Conservation (phyloP, 2,797 vertebrate species). For the Melanotaenia maccullochi region DNA sequence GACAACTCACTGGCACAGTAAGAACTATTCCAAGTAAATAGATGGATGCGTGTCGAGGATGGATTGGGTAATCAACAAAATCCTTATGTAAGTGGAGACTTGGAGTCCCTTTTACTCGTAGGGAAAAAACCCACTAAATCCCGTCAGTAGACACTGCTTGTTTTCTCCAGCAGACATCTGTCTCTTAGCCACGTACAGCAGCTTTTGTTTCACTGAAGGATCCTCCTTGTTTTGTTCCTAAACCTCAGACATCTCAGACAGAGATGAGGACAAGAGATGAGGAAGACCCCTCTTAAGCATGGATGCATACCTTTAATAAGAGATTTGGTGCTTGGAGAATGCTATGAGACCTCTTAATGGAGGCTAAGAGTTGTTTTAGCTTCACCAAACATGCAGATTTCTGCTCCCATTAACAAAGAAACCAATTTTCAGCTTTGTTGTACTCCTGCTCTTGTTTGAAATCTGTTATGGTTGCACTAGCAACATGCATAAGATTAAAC, state of each 20-base stretch:
- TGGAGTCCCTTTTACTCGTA: constrained; percentile 29
- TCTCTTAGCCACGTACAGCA: background rate
- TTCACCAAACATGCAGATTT: background rate
- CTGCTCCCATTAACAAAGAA: background rate
- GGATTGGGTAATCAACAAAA: constrained; percentile 42
- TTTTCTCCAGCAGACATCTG: constrained; percentile 5
- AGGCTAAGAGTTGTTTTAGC: constrained; percentile 17
- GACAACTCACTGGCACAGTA: constrained; percentile 17
- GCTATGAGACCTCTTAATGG: background rate
- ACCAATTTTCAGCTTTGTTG: constrained; percentile 2
- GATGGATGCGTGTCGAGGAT: constrained; percentile 28
- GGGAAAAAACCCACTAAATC: constrained; percentile 35
- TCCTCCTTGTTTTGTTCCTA: constrained; percentile 19
- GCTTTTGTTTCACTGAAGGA: constrained; percentile 5
- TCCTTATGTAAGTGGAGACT: constrained; percentile 38
- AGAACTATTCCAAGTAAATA: constrained; percentile 29
- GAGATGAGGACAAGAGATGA: constrained; percentile 11
- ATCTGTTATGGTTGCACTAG: constrained; percentile 1
- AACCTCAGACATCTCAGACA: constrained; percentile 5
- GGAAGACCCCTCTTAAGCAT: background rate
- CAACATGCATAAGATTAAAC: background rate
- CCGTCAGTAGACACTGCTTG: constrained; percentile 7
- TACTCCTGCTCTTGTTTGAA: background rate
- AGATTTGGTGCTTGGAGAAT: constrained; percentile 8
- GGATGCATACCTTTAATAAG: constrained; percentile 13